Evolutionary conservation across 1,140 invertebrate genomes (phyloP), one percentile per base, ranked within the genome.

Genomic region (Dufourea novaeangliae): DNA sequence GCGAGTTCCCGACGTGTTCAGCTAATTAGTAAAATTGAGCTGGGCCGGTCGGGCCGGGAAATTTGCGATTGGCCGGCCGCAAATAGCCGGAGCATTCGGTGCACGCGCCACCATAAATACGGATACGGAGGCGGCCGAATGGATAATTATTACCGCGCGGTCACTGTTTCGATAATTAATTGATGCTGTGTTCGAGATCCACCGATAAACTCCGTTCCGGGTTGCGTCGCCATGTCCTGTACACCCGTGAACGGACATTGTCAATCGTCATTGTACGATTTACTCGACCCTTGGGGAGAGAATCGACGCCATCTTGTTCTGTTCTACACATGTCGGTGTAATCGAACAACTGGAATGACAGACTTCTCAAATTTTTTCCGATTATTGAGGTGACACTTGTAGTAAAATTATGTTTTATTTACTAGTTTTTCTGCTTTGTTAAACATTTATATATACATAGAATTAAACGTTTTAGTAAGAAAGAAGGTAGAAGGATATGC

Each of bases 91-190:
- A 46, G 44, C 52, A 64, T 73, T 64, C 70, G 70, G 25, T 39
- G 70, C 70, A 73, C 70, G 70, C 70, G 39, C 22, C 63, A 39
- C 66, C 75, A 75, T 76, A 82, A 84, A 88, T 86, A 78, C 79
- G 67, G 64, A 67, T 78, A 71, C 62, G 81, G 54, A 17, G 66
- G 70, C 76, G 79, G 77, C 79, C 81, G 79, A 88, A 86, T 82
- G 79, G 79, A 86, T 87, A 86, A 88, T 87, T 86, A 88, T 88
- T 85, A 84, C 83, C 63, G 72, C 69, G 34, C 59, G 50, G 70
- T 80, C 80, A 73, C 83, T 84, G 82, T 85, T 87, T 87, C 54
- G 68, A 82, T 83, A 83, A 83, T 82, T 83, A 82, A 83, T 82
- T 44, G 69, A 66, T 52, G 73, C 52, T 41, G 37, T 32, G 70